Evolutionary conservation across 2,113 vertebrate genomes (phyloP).

Genomic region (Vombatus ursinus): DNA sequence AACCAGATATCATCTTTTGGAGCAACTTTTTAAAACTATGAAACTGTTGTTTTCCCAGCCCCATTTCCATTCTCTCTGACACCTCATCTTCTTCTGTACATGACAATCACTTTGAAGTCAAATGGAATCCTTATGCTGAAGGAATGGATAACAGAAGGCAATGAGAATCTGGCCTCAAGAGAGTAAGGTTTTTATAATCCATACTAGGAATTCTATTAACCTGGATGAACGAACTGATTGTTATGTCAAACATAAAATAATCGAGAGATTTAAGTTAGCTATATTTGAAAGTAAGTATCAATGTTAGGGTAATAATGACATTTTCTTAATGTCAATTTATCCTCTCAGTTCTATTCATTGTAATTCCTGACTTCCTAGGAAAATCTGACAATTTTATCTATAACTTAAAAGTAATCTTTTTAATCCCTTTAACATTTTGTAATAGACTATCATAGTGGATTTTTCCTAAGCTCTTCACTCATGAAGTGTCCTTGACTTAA

Average conservation of each 20-base stretch:
- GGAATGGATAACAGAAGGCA: conserved; percentile 29
- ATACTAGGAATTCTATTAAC: conserved; percentile 63
- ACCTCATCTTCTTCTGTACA: conserved; percentile 3
- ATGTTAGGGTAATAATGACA: conserved; percentile 68
- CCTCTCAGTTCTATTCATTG: conserved; percentile 62
- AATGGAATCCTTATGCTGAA: not conserved
- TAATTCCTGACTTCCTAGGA: conserved; percentile 50
- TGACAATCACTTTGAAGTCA: conserved; percentile 51
- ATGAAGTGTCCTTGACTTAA: conserved; percentile 8
- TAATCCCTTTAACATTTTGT: conserved; percentile 73
- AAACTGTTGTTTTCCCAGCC: not conserved
- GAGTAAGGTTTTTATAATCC: conserved; percentile 55
- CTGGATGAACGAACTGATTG: conserved; percentile 28
- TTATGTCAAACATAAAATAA: conserved; percentile 62
- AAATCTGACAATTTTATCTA: conserved; percentile 71
- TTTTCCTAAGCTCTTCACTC: conserved; percentile 59
- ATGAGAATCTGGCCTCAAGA: conserved; percentile 45
- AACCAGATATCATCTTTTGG: not conserved
- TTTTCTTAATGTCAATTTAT: conserved; percentile 71
- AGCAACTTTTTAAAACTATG: not conserved
- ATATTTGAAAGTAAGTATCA: conserved; percentile 62
- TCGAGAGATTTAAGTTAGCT: conserved; percentile 61
- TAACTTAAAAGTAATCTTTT: conserved; percentile 74
- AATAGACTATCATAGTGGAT: conserved; percentile 64
- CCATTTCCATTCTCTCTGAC: not conserved